Conservation (phyloP, 2,797 vertebrate genomes). For the Paramormyrops hopkinsi region DNA sequence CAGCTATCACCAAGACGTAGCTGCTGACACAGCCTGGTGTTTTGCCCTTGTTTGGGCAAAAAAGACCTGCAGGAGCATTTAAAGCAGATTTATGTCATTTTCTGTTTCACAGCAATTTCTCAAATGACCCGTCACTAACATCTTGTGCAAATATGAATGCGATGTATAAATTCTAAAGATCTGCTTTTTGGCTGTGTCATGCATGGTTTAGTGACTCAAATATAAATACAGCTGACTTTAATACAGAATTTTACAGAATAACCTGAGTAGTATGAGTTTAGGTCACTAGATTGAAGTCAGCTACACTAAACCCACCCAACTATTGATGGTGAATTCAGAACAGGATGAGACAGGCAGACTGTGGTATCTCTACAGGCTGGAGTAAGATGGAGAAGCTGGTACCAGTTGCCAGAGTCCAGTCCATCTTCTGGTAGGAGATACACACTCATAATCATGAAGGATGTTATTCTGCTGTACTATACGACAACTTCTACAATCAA, state of each 20-base stretch:
- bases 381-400: constrained; percentile 65
- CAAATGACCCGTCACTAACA: neutral
- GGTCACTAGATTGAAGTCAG: neutral
- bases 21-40: neutral
- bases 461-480: neutral
- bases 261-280: neutral
- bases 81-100: neutral
- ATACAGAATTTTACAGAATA: neutral
- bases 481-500: neutral
- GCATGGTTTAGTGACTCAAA: neutral
- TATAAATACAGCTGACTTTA: neutral
- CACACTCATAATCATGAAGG: neutral
- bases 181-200: neutral
- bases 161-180: neutral
- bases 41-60: neutral
- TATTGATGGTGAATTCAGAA: neutral
- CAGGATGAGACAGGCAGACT: constrained; percentile 49
- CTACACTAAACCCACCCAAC: constrained; percentile 18
- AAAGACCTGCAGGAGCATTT: neutral
- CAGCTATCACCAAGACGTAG: neutral
- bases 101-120: neutral
- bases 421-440: constrained; percentile 33
- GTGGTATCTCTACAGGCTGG: constrained; percentile 73
- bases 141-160: neutral
- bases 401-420: constrained; percentile 86